Base-by-base conservation (phyloP, 2,797 vertebrate genomes). In the Cirrhinus molitorella region DNA sequence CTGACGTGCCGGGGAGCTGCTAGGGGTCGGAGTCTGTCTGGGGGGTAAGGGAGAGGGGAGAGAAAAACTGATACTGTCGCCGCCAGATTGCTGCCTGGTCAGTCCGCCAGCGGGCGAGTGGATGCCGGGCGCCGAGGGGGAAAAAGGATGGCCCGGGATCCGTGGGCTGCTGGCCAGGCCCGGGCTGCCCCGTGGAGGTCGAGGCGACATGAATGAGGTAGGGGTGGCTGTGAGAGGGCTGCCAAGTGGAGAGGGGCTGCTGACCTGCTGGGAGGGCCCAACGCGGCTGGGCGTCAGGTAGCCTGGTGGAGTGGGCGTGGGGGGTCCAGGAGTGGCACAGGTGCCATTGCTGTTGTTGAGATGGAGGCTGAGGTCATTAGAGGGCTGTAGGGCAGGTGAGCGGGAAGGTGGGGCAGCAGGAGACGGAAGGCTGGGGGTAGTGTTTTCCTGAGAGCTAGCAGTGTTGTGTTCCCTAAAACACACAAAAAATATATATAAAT, bases 381-480 rank as follows among this genome's bases (percentile, higher is more conserved):
- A 88, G 91, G 96, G 90, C 74, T 95, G 87, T 80, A 94, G 89
- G 91, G 93, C 94, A 88, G 94, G 94, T 91, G 93, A 95, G 88
- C 93, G 95, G 91, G 90, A 95, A 91, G 94, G 95, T 21, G 91
- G 95, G 74, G 88, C 96, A n/a, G 94, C 92, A 71, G 93, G 93
- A 83, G 85, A 91, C 83, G 96, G 91, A 95, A 97, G 95, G 88
- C 95, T 93, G 82, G 96, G 93, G 93, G 95, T 96, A 95, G 96
- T 95, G 95, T 96, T 97, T 94, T 98, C 97, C 96, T 96, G 98
- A 95, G 96, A 96, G 93, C 96, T 96, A 93, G 97, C 95, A 93
- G 96, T 96, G 95, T 95, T 96, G 89, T 97, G 97, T 95, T 99
- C 97, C 96, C 98, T 99, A 88, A 12, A 31, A 80, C 55, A 19